These are phyloP conservation scores for Phanerotoma sp. DNA, from an alignment of 2,888 invertebrate genomes.

Conservation along the genomic window DNA sequence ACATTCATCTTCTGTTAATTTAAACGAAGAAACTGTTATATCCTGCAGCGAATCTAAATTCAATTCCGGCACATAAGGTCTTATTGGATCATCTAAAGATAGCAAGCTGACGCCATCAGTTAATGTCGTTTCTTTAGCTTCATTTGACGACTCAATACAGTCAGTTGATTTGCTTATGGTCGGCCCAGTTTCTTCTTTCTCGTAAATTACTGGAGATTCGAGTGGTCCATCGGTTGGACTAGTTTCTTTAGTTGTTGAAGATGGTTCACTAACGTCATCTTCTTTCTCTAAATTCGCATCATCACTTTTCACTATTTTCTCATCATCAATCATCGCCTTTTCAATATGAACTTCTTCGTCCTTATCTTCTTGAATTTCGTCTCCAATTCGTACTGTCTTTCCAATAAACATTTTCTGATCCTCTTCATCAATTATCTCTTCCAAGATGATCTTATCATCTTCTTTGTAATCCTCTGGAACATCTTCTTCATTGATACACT, in stretches of 20 bases:
- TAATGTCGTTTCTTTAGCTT: slow-evolving; percentile 40
- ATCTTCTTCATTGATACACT: slow-evolving; percentile 43
- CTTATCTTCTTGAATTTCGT: too few species aligned
- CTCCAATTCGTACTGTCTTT: background rate
- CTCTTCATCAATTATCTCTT: slow-evolving; percentile 27
- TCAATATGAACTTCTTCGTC: slow-evolving; percentile 2
- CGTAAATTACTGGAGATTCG: slow-evolving; percentile 14
- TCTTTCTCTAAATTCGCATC: slow-evolving; percentile 24
- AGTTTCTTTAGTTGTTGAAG: slow-evolving; percentile 37
- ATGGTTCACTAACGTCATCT: slow-evolving; percentile 4
- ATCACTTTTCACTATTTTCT: slow-evolving; percentile 24
- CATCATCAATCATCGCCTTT: slow-evolving; percentile 30
- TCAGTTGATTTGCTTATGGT: slow-evolving; percentile 33
- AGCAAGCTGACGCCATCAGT: slow-evolving; percentile 32
- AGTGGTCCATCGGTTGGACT: slow-evolving; percentile 32
- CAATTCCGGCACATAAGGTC: slow-evolving; percentile 49
- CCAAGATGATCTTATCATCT: slow-evolving; percentile 2
- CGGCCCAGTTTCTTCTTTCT: slow-evolving; percentile 10
- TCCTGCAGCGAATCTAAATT: slow-evolving; percentile 52
- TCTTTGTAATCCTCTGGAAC: background rate
- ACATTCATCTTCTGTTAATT: slow-evolving; percentile 40
- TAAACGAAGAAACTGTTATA: slow-evolving; percentile 47
- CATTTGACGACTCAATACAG: slow-evolving; percentile 37
- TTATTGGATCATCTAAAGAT: slow-evolving; percentile 39
- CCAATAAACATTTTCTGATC: background rate